Evolutionary conservation across 2,888 invertebrate species (phyloP).

Genomic region (Hyles lineata): DNA sequence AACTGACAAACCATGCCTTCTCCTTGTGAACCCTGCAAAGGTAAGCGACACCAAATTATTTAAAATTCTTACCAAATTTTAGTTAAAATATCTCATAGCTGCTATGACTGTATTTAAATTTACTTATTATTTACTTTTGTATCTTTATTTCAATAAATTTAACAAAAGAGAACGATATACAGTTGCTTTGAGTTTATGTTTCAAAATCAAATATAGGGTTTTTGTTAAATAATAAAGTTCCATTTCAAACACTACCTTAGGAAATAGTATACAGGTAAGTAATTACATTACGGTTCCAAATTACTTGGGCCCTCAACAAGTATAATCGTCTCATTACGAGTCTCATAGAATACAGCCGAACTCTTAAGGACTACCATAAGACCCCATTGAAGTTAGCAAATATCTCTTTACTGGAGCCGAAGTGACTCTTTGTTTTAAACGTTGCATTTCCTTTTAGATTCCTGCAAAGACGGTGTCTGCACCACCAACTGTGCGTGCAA

Average conservation of each 20-base stretch:
- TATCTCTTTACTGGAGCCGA: no score
- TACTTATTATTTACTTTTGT: not conserved
- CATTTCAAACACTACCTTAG: slow-evolving; percentile 21
- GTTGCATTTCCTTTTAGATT: slow-evolving; percentile 51
- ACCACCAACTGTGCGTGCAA: slow-evolving; percentile 70
- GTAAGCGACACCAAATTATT: slow-evolving; percentile 59
- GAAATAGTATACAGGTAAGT: not conserved
- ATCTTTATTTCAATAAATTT: not conserved
- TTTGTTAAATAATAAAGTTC: not conserved
- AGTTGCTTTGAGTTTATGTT: not conserved
- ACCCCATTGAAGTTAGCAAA: no score
- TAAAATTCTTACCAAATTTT: not conserved
- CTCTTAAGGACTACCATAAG: no score
- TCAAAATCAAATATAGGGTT: not conserved
- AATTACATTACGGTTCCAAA: no score
- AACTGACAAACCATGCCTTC: slow-evolving; percentile 74
- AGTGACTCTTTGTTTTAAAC: not conserved
- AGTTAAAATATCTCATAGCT: not conserved
- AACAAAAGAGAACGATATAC: not conserved
- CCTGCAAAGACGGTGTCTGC: slow-evolving; percentile 71
- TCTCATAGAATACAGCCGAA: no score
- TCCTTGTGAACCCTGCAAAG: slow-evolving; percentile 86
- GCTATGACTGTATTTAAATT: not conserved
- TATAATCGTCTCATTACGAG: no score
- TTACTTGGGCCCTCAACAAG: no score